Evolutionary conservation across 2,888 invertebrate genomes (phyloP).

Genomic region (Aspidiotus rigidus): DNA sequence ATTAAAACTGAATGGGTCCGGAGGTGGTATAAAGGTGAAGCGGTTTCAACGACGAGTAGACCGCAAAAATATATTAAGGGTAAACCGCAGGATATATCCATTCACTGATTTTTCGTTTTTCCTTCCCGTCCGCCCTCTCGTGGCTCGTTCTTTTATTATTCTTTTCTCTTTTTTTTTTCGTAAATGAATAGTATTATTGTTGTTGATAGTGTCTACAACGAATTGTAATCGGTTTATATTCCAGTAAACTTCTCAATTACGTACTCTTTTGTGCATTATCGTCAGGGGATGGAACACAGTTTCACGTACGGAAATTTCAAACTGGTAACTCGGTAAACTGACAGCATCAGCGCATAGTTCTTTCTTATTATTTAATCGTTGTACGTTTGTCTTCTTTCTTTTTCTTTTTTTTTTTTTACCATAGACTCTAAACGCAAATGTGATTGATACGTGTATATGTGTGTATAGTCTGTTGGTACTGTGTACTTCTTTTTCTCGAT

Average conservation of each 20-base stretch:
- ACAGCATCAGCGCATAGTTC: conserved; percentile 14
- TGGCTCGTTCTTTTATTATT: conserved; percentile 1
- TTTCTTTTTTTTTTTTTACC: too few species aligned
- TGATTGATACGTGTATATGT: too few species aligned
- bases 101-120: conserved; percentile 25
- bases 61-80: conserved; percentile 17
- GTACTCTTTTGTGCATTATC: conserved; percentile 25
- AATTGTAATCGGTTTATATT: conserved; percentile 31
- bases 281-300: conserved; percentile 29
- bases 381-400: too few species aligned
- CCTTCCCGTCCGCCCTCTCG: background rate
- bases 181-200: conserved; percentile 29
- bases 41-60: conserved; percentile 8
- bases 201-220: conserved; percentile 30
- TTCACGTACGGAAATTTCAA: conserved; percentile 31
- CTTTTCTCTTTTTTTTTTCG: background rate
- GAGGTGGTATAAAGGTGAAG: conserved; percentile 27
- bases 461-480: too few species aligned
- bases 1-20: conserved; percentile 30
- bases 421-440: too few species aligned
- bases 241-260: conserved; percentile 32
- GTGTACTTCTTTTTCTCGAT: too few species aligned
- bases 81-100: conserved; percentile 30
- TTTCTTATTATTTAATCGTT: too few species aligned
- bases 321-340: conserved; percentile 28